Evolutionary conservation across 2,797 vertebrate species (phyloP).

Genomic region (Fistularia tabacaria): DNA sequence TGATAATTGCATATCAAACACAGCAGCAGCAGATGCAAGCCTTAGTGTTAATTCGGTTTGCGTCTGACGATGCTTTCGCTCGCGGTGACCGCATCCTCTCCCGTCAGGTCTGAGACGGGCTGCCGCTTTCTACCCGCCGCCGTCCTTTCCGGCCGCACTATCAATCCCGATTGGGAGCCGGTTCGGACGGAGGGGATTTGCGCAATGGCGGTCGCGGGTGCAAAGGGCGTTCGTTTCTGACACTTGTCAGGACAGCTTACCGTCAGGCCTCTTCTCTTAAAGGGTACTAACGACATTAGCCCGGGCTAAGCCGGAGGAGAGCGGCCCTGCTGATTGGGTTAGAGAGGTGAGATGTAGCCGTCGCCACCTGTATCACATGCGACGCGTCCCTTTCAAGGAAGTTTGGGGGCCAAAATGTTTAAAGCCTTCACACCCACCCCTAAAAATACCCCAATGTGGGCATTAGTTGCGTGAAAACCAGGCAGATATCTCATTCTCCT

Average conservation of each 20-base stretch:
- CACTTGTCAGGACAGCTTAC: slow-evolving; percentile 53
- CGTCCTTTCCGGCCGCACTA: too few relatives aligned
- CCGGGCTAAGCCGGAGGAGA: slow-evolving; percentile 32
- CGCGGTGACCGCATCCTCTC: too few relatives aligned
- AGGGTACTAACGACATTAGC: slow-evolving; percentile 50
- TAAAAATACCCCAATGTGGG: too few relatives aligned
- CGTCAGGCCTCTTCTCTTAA: slow-evolving; percentile 55
- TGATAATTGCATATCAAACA: slow-evolving; percentile 27
- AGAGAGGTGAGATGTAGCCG: slow-evolving; percentile 16
- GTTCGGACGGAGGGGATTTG: too few relatives aligned
- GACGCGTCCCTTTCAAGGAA: slow-evolving; percentile 1
- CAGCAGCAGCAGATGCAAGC: slow-evolving; percentile 4
- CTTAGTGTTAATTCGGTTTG: slow-evolving; percentile 5
- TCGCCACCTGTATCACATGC: neutral
- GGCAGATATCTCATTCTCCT: too few relatives aligned
- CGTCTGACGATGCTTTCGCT: slow-evolving; percentile 3
- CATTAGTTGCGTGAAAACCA: too few relatives aligned
- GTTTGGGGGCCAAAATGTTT: too few relatives aligned
- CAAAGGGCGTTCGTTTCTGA: slow-evolving; percentile 37
- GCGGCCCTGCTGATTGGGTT: slow-evolving; percentile 20
- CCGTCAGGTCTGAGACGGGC: too few relatives aligned
- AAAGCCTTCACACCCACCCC: too few relatives aligned
- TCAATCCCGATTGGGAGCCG: too few relatives aligned
- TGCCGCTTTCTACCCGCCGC: too few relatives aligned
- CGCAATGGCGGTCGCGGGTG: too few relatives aligned